Percentiles rank a stretch among this genome's conserved stretches.
Evolutionary conservation across 2,888 invertebrate species (phyloP).

Genomic region (Lasioglossum villosulum): DNA sequence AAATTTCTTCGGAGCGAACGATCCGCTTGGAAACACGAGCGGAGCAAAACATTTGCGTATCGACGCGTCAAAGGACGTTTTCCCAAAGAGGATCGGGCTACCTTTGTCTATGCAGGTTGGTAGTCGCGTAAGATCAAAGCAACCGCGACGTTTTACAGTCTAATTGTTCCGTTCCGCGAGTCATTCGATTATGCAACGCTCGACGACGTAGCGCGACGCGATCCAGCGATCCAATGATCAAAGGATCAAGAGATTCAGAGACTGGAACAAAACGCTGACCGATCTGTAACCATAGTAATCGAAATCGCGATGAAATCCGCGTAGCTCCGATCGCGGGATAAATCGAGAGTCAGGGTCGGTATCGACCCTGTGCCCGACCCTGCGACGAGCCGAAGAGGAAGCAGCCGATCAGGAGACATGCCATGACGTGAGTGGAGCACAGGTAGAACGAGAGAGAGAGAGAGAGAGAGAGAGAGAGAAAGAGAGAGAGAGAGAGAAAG

Average conservation of each 20-base stretch:
- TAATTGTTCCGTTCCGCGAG: constrained; percentile 23
- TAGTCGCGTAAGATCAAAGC: neutral
- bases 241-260: neutral
- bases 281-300: neutral
- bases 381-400: neutral
- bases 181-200: constrained; percentile 47
- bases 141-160: constrained; percentile 7
- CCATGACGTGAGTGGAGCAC: neutral
- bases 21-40: neutral
- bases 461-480: constrained; percentile 14
- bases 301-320: neutral
- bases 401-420: constrained; percentile 6
- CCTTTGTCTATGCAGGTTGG: neutral
- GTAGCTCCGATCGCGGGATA: neutral
- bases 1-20: neutral
- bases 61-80: neutral
- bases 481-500: constrained; percentile 18
- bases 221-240: neutral
- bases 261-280: neutral
- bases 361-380: neutral
- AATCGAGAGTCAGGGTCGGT: neutral
- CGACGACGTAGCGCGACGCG: neutral
- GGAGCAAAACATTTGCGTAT: neutral
- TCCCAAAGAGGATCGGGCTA: neutral
- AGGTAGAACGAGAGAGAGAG: constrained; percentile 12